These are phyloP conservation scores for Agrilus biguttatus DNA, from an alignment of 2,888 invertebrate genomes.

Conservation along the genomic window DNA sequence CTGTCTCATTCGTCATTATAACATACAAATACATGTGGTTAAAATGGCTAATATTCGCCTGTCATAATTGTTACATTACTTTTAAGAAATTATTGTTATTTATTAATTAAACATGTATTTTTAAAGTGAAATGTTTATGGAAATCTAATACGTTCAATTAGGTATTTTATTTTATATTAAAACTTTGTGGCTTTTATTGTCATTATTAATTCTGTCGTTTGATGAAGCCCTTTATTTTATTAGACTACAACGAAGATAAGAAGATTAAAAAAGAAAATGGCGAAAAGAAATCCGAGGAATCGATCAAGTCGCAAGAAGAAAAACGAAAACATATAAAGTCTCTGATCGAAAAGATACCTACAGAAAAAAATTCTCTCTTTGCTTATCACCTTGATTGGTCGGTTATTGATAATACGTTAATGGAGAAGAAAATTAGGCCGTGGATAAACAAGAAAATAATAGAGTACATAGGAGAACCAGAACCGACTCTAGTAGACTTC, in stretches of 20 bases:
- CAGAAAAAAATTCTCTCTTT: constrained; percentile 92
- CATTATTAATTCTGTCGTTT: background rate
- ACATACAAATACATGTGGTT: too few species aligned
- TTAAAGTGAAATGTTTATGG: too few species aligned
- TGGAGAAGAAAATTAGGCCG: constrained; percentile 94
- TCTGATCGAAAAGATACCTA: constrained; percentile 96
- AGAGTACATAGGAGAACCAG: constrained; percentile 98
- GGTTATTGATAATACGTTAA: constrained; percentile 57
- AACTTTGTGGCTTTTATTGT: background rate
- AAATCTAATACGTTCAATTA: too few species aligned
- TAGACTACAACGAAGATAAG: constrained; percentile 49
- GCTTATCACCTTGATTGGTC: constrained; percentile 86
- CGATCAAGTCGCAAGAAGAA: constrained; percentile 71
- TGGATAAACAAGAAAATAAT: constrained; percentile 99
- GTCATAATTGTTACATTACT: too few species aligned
- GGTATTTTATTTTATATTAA: too few species aligned
- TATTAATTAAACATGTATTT: too few species aligned
- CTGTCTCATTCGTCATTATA: too few species aligned
- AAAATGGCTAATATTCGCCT: too few species aligned
- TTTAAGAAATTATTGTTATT: too few species aligned
- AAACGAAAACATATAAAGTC: constrained; percentile 93
- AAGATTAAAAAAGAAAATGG: constrained; percentile 33
- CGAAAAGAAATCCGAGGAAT: constrained; percentile 39
- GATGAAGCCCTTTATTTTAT: constrained; percentile 5
- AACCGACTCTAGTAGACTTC: constrained; percentile 96